Conservation (phyloP, 1,140 invertebrate genomes). For the Hycleus phaleratus region DNA sequence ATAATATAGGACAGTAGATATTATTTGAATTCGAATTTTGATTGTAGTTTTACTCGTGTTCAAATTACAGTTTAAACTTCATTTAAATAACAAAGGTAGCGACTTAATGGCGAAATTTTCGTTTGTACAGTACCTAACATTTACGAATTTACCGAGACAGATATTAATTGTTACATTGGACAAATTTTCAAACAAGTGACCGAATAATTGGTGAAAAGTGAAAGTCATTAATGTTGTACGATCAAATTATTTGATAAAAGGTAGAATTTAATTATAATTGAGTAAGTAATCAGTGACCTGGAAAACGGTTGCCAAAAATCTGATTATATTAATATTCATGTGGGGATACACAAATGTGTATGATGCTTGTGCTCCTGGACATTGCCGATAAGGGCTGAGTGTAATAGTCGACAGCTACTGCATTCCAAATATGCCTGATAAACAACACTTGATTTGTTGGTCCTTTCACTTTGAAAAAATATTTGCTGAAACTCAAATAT, state of each 20-base stretch:
- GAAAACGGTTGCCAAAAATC: conserved; percentile 14
- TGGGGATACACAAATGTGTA: conserved; percentile 16
- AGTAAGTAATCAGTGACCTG: conserved; percentile 16
- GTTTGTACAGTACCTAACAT: conserved; percentile 1
- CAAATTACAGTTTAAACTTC: conserved; percentile 7
- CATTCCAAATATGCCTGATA: conserved; percentile 17
- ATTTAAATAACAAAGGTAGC: conserved; percentile 9
- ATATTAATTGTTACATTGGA: conserved; percentile 11
- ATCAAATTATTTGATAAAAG: conserved; percentile 17
- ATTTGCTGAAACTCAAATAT: conserved; percentile 6
- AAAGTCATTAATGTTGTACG: conserved; percentile 13
- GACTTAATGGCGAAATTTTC: conserved; percentile 5
- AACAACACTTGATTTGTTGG: conserved; percentile 17
- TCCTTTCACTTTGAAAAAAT: conserved; percentile 16
- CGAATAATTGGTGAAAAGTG: conserved; percentile 10
- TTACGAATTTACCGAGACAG: background rate
- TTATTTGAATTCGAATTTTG: background rate
- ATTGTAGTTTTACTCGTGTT: conserved; percentile 3
- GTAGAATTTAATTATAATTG: conserved; percentile 16
- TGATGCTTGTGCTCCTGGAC: conserved; percentile 14
- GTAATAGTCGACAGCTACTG: conserved; percentile 16
- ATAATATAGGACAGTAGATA: no score
- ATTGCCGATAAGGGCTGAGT: conserved; percentile 13
- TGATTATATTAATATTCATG: conserved; percentile 18
- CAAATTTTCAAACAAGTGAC: conserved; percentile 12